Conservation (phyloP, 2,113 vertebrate genomes). For the Ictalurus furcatus region DNA sequence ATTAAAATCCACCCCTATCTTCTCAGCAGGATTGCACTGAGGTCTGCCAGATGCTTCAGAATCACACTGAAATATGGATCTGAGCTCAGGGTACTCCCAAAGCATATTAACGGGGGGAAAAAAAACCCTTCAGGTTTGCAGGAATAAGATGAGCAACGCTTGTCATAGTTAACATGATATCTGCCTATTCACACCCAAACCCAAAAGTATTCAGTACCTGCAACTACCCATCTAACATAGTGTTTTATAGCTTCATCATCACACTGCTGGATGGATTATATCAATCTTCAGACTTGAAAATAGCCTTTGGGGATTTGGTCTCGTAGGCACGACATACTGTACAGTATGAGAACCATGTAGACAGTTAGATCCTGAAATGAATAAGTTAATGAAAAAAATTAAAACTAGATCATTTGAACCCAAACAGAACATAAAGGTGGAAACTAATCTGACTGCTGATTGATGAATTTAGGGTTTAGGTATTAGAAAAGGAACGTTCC, state of each 20-base stretch:
- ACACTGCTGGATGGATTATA: slow-evolving; percentile 22
- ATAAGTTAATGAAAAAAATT: neutral
- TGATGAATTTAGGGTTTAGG: neutral
- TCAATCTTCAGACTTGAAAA: neutral
- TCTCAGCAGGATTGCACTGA: slow-evolving; percentile 31
- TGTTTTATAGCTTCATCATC: slow-evolving; percentile 17
- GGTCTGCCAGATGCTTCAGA: slow-evolving; percentile 54
- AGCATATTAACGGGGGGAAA: slow-evolving; percentile 40
- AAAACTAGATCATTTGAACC: neutral
- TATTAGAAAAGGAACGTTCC: too few relatives aligned
- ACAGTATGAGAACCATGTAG: neutral
- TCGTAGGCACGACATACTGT: too few relatives aligned
- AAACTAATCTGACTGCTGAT: neutral
- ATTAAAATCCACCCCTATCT: slow-evolving; percentile 38
- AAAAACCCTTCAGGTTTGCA: slow-evolving; percentile 51
- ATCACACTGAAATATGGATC: slow-evolving; percentile 64
- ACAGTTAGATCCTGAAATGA: slow-evolving; percentile 14
- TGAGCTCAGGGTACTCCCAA: slow-evolving; percentile 55
- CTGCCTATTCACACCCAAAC: slow-evolving; percentile 47
- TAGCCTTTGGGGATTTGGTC: too few relatives aligned
- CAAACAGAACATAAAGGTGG: neutral
- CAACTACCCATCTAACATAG: slow-evolving; percentile 11
- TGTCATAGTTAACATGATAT: slow-evolving; percentile 61
- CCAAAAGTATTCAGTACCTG: slow-evolving; percentile 20
- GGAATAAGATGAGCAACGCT: slow-evolving; percentile 64